Evolutionary conservation across 2,797 vertebrate species (phyloP).

Genomic region (Syngnathus acus): DNA sequence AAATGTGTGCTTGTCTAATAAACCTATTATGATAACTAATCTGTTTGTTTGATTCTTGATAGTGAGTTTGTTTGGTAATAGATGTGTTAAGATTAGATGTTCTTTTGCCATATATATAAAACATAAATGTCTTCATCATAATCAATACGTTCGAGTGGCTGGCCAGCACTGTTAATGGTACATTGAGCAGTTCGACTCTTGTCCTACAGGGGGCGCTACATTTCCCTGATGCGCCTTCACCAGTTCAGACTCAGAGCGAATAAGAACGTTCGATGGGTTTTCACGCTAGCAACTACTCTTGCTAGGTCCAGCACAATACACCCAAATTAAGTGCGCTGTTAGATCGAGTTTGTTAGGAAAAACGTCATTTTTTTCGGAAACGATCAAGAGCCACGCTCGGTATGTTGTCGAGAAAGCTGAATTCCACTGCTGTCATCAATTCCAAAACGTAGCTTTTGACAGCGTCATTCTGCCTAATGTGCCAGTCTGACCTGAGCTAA

Average conservation of each 20-base stretch:
- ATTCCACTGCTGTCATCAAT: neutral
- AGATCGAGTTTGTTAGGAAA: slow-evolving; percentile 9
- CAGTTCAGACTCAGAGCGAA: neutral
- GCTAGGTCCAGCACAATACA: neutral
- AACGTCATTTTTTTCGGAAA: neutral
- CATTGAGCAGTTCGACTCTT: neutral
- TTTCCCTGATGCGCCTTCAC: neutral
- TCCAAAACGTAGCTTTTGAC: neutral
- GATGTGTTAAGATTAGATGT: neutral
- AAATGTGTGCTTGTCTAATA: slow-evolving; percentile 36
- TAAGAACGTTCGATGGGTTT: neutral
- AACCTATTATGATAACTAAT: slow-evolving; percentile 8
- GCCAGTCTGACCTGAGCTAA: slow-evolving; percentile 25
- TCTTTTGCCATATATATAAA: too few species aligned
- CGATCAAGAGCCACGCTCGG: slow-evolving; percentile 14
- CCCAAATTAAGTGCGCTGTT: slow-evolving; percentile 1
- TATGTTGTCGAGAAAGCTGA: slow-evolving; percentile 21
- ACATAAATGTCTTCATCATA: neutral
- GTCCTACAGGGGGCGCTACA: neutral
- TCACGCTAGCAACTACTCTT: neutral
- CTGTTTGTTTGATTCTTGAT: neutral
- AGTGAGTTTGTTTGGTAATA: neutral
- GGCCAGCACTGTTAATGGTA: neutral
- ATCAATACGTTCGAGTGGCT: too few species aligned
- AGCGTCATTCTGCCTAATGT: slow-evolving; percentile 11